Percentiles rank a stretch among this genome's conserved stretches.
Evolutionary conservation across 2,888 invertebrate species (phyloP).

Genomic region (Orthonevra nobilis): DNA sequence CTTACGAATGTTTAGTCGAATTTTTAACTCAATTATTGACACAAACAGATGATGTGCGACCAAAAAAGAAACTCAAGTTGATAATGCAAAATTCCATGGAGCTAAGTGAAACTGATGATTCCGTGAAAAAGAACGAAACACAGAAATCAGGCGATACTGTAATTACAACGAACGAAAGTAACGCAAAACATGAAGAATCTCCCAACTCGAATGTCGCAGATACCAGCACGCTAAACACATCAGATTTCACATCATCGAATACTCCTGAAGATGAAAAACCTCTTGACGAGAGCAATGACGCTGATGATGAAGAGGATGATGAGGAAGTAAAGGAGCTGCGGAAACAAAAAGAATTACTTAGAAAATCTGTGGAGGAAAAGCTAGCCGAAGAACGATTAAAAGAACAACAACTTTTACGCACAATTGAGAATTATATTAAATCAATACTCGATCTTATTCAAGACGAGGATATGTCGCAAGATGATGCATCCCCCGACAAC

Average conservation of each 20-base stretch:
- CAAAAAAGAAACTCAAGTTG: constrained; percentile 71
- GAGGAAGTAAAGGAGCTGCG: constrained; percentile 60
- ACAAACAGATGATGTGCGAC: constrained; percentile 69
- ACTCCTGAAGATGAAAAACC: constrained; percentile 58
- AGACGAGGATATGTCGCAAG: constrained; percentile 74
- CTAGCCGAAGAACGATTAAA: constrained; percentile 77
- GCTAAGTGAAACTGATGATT: constrained; percentile 35
- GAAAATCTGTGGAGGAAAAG: constrained; percentile 74
- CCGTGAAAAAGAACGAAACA: constrained; percentile 24
- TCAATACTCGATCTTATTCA: constrained; percentile 78
- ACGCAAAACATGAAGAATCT: no score
- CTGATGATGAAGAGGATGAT: constrained; percentile 72
- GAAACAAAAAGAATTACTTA: constrained; percentile 50
- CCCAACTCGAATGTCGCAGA: constrained; percentile 23
- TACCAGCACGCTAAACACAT: constrained; percentile 10
- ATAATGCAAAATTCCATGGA: constrained; percentile 58
- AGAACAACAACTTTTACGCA: constrained; percentile 76
- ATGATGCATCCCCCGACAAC: constrained; percentile 54
- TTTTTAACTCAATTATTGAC: no score
- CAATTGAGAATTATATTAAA: constrained; percentile 79
- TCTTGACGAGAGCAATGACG: constrained; percentile 72
- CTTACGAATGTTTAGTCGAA: neutral
- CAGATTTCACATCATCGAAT: constrained; percentile 38
- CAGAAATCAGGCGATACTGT: constrained; percentile 47
- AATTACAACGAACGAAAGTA: constrained; percentile 74